phyloP scores from a whole-genome alignment of 2,888 invertebrate species.

The Orthosia gracilis region DNA sequence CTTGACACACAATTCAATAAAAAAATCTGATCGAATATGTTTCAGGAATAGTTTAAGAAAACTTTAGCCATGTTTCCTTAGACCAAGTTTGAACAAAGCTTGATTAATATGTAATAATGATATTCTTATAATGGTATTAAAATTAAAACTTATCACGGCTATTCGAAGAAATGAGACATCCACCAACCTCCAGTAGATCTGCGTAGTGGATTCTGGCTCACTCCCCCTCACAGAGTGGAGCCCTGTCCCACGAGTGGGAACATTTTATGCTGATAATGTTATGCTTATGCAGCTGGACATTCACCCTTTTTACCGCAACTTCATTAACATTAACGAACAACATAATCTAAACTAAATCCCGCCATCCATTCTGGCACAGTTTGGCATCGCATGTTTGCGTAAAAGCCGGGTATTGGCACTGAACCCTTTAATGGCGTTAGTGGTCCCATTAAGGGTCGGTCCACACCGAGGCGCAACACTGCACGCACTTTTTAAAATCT shows the following conservation, averaged over 20 bases:
- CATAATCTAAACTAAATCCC: constrained; percentile 52
- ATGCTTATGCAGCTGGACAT: neutral
- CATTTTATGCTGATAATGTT: neutral
- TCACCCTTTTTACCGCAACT: neutral
- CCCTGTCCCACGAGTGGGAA: neutral
- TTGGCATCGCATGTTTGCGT: constrained; percentile 41
- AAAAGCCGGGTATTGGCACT: constrained; percentile 59
- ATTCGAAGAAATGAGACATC: neutral
- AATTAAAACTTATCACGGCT: too few species aligned
- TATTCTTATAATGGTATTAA: too few species aligned
- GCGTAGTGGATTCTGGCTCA: neutral
- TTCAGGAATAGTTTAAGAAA: too few species aligned
- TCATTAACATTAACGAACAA: constrained; percentile 45
- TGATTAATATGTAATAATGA: too few species aligned
- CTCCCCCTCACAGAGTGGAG: neutral
- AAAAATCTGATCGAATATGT: too few species aligned
- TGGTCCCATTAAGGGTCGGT: constrained; percentile 40
- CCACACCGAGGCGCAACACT: neutral
- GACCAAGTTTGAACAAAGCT: too few species aligned
- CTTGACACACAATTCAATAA: too few species aligned
- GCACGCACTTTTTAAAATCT: neutral
- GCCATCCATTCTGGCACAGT: constrained; percentile 40
- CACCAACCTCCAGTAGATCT: neutral
- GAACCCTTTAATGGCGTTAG: constrained; percentile 25
- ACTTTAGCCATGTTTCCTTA: too few species aligned